Conservation (phyloP, 1,140 invertebrate genomes). For the Danaus melanippus region DNA sequence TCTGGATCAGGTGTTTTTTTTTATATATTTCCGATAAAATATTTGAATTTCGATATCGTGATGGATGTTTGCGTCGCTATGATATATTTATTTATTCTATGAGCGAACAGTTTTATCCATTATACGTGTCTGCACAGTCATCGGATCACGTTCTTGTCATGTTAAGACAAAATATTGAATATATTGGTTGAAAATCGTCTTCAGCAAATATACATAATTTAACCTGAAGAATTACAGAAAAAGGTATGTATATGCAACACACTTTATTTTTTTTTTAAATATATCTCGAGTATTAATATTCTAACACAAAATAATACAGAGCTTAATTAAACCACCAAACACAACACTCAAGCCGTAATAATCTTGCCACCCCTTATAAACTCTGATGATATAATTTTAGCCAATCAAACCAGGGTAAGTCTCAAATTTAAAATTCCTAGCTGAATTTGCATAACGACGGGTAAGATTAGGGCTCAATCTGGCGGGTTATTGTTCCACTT, state of each 20-base stretch:
- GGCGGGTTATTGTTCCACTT: constrained; percentile 12
- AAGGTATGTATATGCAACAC: too few relatives aligned
- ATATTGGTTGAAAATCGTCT: too few relatives aligned
- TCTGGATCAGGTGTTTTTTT: constrained; percentile 16
- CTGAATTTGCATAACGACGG: constrained; percentile 50
- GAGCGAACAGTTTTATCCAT: constrained; percentile 22
- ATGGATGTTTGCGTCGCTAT: constrained; percentile 16
- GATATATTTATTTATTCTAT: constrained; percentile 17
- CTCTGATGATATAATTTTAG: constrained; percentile 46
- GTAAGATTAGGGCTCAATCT: constrained; percentile 42
- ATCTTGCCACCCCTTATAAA: constrained; percentile 5
- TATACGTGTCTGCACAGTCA: constrained; percentile 16
- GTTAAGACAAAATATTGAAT: neutral
- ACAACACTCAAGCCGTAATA: too few relatives aligned
- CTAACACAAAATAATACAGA: too few relatives aligned
- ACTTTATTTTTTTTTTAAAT: too few relatives aligned
- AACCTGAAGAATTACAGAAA: too few relatives aligned
- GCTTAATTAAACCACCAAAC: too few relatives aligned
- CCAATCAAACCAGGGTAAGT: constrained; percentile 50
- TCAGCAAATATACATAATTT: too few relatives aligned
- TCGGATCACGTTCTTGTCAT: constrained; percentile 4
- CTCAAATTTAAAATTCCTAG: constrained; percentile 44
- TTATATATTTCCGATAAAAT: constrained; percentile 16
- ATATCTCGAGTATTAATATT: too few relatives aligned
- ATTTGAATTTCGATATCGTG: constrained; percentile 14